Evolutionary conservation across 2,797 vertebrate genomes (phyloP), one percentile per base, ranked within the genome.

Genomic region (Macropus fuliginosus): DNA sequence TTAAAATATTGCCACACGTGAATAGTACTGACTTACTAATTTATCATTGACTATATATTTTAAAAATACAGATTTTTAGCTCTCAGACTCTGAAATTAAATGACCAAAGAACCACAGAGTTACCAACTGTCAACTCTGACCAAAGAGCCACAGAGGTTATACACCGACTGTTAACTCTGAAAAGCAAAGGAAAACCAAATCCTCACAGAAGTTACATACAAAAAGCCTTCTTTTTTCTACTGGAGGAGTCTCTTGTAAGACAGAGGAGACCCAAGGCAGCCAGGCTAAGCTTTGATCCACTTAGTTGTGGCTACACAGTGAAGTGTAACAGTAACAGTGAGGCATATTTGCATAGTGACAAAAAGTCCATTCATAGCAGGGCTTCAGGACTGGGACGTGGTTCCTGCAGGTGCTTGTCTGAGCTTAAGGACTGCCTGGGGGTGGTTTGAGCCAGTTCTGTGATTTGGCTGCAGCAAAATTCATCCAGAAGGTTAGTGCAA

Each of bases 1-100:
- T 91, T 94, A 94, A 91, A 54, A 12, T 90, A 18, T 54, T 95
- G 54, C 24, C 92, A 66, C 87, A 59, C 91, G 31, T 92, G 54
- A 57, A 57, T 92, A 57, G 46, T 56, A 5, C 13, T 90, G 46
- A 92, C 0, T 28, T 93, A 40, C 16, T 87, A 46, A 87, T 46
- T 87, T 87, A 46, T 46, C 40, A 46, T 40, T 74, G 66, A 40
- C 6, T 40, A 40, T 40, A 9, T 74, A 74, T 74, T 74, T 40
- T 46, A 27, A 87, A 46, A 46, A 87, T 27, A 27, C 9, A 81
- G 74, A 81, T 46, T 46, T 21, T 81, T 46, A 81, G 46, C n/a
- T 40, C n/a, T 74, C 66, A 74, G 18, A 74, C n/a, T 4, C 66
- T 40, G n/a, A 74, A 74, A 74, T 40, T 40, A 40, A 74, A 74